Evolutionary conservation across 1,140 invertebrate species (phyloP), one percentile per base, ranked within the genome.

Genomic region (Pollicipes pollicipes): DNA sequence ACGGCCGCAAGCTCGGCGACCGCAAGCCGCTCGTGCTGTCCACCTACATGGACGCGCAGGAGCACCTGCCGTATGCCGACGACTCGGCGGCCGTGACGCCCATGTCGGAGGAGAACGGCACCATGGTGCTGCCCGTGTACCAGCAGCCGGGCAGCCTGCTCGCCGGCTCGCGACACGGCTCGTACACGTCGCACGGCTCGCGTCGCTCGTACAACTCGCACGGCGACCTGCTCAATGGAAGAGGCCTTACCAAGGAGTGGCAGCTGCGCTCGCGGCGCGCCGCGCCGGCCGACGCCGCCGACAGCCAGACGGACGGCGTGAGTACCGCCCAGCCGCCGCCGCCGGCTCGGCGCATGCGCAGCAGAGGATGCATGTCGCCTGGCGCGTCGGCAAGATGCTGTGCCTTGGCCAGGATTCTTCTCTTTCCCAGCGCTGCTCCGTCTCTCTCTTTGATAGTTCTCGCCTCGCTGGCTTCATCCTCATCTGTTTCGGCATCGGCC

Each of bases 21-120:
- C 86, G 91, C 72, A 96, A 96, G 79, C 94, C 95, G 4, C 83
- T 97, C 71, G 93, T 97, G 66, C 83, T 95, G 69, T 95, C 92
- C 75, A 95, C 91, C 69, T 95, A 95, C 83, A 83, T 96, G 77
- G 95, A 97, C 80, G 93, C 93, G 71, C 79, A 81, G 76, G 93
- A 95, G 82, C 92, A 97, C 80, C 85, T 98, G 76, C 95, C 95
- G 26, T 98, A 94, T 80, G 95, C 94, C 31, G 95, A 98, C 80
- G 95, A 97, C 80, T 97, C 93, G 68, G 94, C 94, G 77, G 95
- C 95, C 69, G 95, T 97, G 3, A 98, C 95, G 67, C 95, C 95
- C 24, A 95, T 96, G 90, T 96, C 93, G 69, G 95, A 97, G 83
- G 94, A 97, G 80, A 95, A 95, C 80, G 92, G 93, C 75, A 91